These are phyloP conservation scores for Blennius ocellaris DNA, from an alignment of 2,113 vertebrate species.

Conservation along the genomic window DNA sequence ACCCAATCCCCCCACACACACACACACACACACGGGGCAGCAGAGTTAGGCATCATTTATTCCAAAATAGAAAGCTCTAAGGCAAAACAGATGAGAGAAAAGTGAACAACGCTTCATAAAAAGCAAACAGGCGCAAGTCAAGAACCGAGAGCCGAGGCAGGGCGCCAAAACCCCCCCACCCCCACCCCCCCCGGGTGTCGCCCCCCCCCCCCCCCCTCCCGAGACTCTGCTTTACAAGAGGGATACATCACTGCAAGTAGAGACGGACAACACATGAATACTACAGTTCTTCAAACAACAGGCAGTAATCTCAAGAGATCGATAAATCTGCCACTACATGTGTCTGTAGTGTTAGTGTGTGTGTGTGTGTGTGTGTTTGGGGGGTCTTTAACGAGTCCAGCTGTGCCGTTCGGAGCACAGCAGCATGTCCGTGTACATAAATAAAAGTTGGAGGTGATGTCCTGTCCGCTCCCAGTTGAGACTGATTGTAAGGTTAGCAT, in stretches of 20 bases:
- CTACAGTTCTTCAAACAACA: constrained; percentile 52
- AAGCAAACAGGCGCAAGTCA: constrained; percentile 62
- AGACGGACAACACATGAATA: constrained; percentile 39
- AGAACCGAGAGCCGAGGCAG: constrained; percentile 38
- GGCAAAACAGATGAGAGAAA: constrained; percentile 75
- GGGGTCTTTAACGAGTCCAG: not conserved
- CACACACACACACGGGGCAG: not conserved
- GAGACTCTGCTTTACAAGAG: constrained; percentile 47
- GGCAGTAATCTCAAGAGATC: constrained; percentile 40
- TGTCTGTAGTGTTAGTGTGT: not conserved
- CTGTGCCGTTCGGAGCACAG: constrained; percentile 25
- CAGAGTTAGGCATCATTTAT: constrained; percentile 80
- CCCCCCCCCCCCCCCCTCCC: not conserved
- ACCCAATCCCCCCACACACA: not conserved
- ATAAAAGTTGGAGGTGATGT: constrained; percentile 57
- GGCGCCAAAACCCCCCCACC: no score
- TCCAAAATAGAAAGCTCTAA: constrained; percentile 85
- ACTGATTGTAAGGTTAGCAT: constrained; percentile 72
- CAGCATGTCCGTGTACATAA: constrained; percentile 55
- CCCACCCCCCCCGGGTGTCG: no score
- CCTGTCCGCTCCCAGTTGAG: not conserved
- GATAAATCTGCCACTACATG: constrained; percentile 19
- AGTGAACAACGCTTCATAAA: constrained; percentile 65
- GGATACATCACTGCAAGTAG: constrained; percentile 46
- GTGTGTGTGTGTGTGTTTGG: no score